These are phyloP conservation scores for Nyctereutes procyonoides DNA, from an alignment of 2,113 vertebrate genomes.

Conservation along the genomic window DNA sequence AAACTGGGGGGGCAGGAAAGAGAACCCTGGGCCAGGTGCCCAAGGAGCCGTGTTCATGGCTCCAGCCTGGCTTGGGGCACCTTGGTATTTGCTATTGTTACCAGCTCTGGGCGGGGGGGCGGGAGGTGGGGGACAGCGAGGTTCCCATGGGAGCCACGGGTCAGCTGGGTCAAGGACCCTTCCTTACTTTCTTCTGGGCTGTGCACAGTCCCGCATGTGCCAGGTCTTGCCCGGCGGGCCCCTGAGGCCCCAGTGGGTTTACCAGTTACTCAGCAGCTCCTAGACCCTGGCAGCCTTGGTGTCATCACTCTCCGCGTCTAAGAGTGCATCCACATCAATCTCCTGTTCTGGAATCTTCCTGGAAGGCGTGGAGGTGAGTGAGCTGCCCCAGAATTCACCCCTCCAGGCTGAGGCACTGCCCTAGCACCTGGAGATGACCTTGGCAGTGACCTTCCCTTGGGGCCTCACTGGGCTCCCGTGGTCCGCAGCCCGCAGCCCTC, in stretches of 20 bases:
- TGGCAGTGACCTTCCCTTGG: background rate
- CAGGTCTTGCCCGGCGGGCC: background rate
- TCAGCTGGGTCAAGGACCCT: background rate
- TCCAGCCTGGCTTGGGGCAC: background rate
- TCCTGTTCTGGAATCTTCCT: background rate
- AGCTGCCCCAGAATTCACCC: background rate
- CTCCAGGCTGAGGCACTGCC: background rate
- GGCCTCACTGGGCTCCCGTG: background rate
- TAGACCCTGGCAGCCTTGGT: background rate
- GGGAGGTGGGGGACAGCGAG: fast-evolving
- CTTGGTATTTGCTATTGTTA: background rate
- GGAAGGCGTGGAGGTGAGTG: background rate
- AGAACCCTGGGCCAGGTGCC: background rate
- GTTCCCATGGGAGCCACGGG: background rate
- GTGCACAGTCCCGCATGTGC: background rate
- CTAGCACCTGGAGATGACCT: background rate
- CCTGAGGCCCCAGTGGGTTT: background rate
- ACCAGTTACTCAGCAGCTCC: background rate
- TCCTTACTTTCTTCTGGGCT: background rate
- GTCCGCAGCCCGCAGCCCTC: background rate
- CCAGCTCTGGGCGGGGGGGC: background rate
- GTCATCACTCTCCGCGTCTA: background rate
- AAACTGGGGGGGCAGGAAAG: background rate
- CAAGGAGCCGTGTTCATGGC: background rate
- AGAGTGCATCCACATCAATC: background rate